These are phyloP conservation scores for Ophraella communa DNA, from an alignment of 2,888 invertebrate species.

Conservation along the genomic window DNA sequence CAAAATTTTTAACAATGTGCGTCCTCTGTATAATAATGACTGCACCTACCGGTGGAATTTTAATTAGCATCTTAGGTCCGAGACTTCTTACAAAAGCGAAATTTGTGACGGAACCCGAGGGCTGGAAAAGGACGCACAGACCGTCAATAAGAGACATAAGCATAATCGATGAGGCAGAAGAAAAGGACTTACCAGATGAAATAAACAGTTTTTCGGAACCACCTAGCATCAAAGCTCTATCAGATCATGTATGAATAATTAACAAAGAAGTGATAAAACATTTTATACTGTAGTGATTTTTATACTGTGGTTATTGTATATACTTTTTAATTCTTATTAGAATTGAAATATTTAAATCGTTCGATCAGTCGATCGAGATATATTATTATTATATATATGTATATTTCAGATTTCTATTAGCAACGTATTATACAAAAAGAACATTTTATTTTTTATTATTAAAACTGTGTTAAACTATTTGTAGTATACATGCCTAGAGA, in stretches of 20 bases:
- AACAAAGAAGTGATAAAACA: background rate
- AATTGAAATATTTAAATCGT: too few relatives aligned
- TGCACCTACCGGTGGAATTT: constrained; percentile 82
- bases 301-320: too few relatives aligned
- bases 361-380: too few relatives aligned
- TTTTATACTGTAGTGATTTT: background rate
- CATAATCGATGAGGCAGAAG: constrained; percentile 84
- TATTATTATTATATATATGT: too few relatives aligned
- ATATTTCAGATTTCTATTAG: background rate
- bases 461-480: background rate
- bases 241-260: background rate
- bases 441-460: background rate
- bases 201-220: background rate
- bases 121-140: constrained; percentile 81
- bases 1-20: constrained; percentile 76
- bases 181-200: constrained; percentile 57
- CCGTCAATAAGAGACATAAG: constrained; percentile 87
- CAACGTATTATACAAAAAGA: background rate
- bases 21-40: constrained; percentile 84
- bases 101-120: constrained; percentile 67
- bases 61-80: constrained; percentile 81
- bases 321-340: too few relatives aligned
- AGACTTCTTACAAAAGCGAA: constrained; percentile 79
- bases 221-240: background rate
- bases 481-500: background rate